Conservation (phyloP, 2,888 invertebrate species). For the Drosophila meridionalis region DNA sequence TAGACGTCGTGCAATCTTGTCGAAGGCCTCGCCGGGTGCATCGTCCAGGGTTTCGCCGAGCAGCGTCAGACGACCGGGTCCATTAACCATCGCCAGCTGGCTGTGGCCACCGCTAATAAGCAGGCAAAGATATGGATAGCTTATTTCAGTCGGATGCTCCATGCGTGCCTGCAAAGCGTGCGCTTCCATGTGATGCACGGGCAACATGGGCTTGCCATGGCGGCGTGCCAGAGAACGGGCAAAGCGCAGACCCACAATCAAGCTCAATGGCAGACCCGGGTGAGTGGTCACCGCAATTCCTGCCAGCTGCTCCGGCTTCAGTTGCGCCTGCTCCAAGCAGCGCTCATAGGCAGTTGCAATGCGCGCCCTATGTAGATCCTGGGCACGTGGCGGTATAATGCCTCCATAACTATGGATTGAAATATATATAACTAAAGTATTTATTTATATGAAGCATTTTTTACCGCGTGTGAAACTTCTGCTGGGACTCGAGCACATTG, state of each 20-base stretch:
- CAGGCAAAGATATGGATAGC: slow-evolving; percentile 95
- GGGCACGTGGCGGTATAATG: slow-evolving; percentile 94
- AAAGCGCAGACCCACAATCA: slow-evolving; percentile 92
- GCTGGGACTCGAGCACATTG: slow-evolving; percentile 93
- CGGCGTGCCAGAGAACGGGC: slow-evolving; percentile 90
- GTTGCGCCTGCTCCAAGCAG: slow-evolving; percentile 88
- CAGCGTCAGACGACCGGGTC: slow-evolving; percentile 90
- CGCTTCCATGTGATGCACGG: slow-evolving; percentile 99
- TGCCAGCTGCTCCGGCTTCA: slow-evolving; percentile 89
- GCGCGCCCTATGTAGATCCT: slow-evolving; percentile 91
- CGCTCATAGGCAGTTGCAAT: slow-evolving; percentile 90
- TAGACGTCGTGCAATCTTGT: slow-evolving; percentile 95
- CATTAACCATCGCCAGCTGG: slow-evolving; percentile 90
- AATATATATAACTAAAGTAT: background rate
- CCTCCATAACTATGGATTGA: slow-evolving; percentile 86
- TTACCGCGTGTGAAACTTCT: slow-evolving; percentile 90
- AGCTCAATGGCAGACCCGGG: slow-evolving; percentile 90
- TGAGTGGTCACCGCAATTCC: slow-evolving; percentile 96
- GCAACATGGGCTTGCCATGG: slow-evolving; percentile 93
- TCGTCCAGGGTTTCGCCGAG: slow-evolving; percentile 93
- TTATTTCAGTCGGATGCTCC: slow-evolving; percentile 86
- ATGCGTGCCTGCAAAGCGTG: slow-evolving; percentile 96
- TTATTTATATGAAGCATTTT: background rate
- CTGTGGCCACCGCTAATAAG: slow-evolving; percentile 98
- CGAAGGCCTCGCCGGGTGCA: slow-evolving; percentile 97